Percentiles rank a stretch among this genome's conserved stretches.
These are phyloP conservation scores for Enteromius afrohamiltoni DNA, from an alignment of 2,797 vertebrate genomes.

Conservation along the genomic window DNA sequence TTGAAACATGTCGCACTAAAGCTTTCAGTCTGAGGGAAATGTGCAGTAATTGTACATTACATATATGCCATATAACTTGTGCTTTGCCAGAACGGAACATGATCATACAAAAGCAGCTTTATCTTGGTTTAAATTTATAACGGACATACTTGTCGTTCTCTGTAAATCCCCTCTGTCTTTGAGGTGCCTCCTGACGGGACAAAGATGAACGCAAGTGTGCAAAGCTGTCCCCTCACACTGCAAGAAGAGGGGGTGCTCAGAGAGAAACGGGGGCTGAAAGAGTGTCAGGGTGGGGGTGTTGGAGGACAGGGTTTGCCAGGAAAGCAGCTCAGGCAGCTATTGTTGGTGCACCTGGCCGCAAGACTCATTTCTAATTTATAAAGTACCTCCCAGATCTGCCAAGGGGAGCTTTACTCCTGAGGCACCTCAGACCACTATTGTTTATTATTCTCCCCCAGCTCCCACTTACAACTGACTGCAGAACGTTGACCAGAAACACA, in stretches of 20 bases:
- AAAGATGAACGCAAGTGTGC: background rate
- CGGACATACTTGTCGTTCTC: background rate
- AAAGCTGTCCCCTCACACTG: constrained; percentile 1
- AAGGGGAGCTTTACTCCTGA: constrained; percentile 40
- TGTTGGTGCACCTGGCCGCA: constrained; percentile 56
- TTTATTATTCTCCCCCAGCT: constrained; percentile 57
- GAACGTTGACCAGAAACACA: constrained; percentile 46
- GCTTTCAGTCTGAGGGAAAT: constrained; percentile 22
- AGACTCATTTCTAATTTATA: constrained; percentile 53
- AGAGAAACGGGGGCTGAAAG: background rate
- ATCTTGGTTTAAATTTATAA: background rate
- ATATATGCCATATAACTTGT: constrained; percentile 25
- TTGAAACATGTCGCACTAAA: constrained; percentile 30
- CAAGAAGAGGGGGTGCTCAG: constrained; percentile 15
- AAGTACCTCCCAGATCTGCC: constrained; percentile 41
- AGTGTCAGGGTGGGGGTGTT: constrained; percentile 14
- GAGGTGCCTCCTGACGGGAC: background rate
- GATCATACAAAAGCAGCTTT: constrained; percentile 3
- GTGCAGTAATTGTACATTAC: constrained; percentile 28
- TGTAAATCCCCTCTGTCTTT: background rate
- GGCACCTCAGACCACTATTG: constrained; percentile 51
- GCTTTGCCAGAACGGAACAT: constrained; percentile 12
- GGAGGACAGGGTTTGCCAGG: constrained; percentile 33
- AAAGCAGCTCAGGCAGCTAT: constrained; percentile 46
- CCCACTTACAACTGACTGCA: constrained; percentile 49